Evolutionary conservation across 2,888 invertebrate species (phyloP).

Genomic region (Philopedon plagiatum): DNA sequence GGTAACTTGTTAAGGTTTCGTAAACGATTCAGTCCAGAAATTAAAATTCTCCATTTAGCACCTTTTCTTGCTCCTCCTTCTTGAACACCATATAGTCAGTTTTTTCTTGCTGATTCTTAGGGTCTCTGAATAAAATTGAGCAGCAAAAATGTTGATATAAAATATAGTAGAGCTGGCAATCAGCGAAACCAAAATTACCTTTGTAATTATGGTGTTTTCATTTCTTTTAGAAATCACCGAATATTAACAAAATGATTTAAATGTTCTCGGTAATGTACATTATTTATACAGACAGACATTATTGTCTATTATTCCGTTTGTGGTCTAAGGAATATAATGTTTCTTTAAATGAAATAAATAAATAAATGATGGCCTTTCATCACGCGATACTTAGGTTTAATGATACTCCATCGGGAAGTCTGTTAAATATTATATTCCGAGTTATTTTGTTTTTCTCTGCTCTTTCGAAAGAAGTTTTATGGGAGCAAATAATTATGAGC

Average conservation of each 20-base stretch:
- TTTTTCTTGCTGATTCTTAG: too few species aligned
- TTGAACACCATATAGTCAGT: too few species aligned
- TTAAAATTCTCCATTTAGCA: too few species aligned
- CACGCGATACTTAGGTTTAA: conserved; percentile 16
- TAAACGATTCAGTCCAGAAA: too few species aligned
- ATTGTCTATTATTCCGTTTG: conserved; percentile 4
- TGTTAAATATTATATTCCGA: neutral
- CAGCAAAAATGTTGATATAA: too few species aligned
- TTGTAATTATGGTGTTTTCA: too few species aligned
- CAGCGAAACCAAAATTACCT: too few species aligned
- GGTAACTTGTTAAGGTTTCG: too few species aligned
- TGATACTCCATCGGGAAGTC: neutral
- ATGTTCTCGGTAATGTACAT: neutral
- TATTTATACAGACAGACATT: conserved; percentile 1
- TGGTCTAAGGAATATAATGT: conserved; percentile 4
- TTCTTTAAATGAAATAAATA: conserved; percentile 13
- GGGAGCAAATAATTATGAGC: too few species aligned
- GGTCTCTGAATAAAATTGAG: too few species aligned
- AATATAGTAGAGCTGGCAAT: too few species aligned
- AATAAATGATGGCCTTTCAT: neutral
- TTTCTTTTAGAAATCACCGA: neutral
- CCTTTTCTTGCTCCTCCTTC: too few species aligned
- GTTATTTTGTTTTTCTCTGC: neutral
- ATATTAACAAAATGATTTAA: conserved; percentile 1
- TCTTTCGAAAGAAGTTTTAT: neutral